Percentiles rank a stretch among this genome's conserved stretches.
phyloP scores from a whole-genome alignment of 2,797 vertebrate species.

The Prionace glauca region DNA sequence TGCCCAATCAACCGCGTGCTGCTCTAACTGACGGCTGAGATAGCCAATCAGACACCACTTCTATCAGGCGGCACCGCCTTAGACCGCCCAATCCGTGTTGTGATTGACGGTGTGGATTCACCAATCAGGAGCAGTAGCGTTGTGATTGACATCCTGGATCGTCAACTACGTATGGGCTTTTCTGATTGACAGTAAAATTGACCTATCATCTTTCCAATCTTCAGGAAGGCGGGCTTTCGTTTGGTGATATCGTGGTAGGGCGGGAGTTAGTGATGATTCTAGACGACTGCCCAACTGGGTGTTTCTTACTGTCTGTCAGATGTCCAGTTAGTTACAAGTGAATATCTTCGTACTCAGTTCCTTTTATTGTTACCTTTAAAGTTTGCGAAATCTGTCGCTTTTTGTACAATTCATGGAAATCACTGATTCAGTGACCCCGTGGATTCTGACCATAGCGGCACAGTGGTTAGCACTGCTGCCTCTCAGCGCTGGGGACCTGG shows the following conservation, averaged over 20 bases:
- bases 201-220: too few relatives aligned
- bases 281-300: not conserved
- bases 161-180: not conserved
- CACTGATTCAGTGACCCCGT: not conserved
- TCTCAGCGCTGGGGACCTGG: too few relatives aligned
- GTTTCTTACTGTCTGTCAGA: not conserved
- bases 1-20: not conserved
- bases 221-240: too few relatives aligned
- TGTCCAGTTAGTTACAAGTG: too few relatives aligned
- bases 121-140: not conserved
- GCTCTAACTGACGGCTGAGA: not conserved
- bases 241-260: not conserved
- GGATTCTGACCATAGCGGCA: not conserved
- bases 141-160: not conserved
- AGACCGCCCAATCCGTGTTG: not conserved
- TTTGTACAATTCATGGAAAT: not conserved
- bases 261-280: not conserved
- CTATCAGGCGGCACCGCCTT: fast-evolving
- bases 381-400: not conserved
- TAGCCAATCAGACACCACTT: not conserved
- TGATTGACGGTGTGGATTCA: not conserved
- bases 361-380: not conserved
- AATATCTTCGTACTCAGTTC: not conserved
- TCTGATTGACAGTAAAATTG: not conserved
- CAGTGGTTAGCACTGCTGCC: too few relatives aligned